phyloP scores from a whole-genome alignment of 64 coral and sea anemone species.

The Acropora tenuis region DNA sequence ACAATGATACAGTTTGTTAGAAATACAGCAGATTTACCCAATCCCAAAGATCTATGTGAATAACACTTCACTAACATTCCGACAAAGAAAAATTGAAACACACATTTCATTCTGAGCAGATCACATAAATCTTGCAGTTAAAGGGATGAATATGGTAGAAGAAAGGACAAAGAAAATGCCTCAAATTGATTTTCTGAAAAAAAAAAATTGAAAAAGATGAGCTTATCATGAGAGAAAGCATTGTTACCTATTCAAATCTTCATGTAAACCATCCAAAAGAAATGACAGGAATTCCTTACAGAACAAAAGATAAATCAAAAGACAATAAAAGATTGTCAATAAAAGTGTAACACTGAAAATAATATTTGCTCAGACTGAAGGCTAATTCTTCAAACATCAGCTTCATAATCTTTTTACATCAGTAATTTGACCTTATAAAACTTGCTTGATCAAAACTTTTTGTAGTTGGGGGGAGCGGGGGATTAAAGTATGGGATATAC shows the following conservation, averaged over 20 bases:
- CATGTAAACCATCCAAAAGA: conserved; percentile 95
- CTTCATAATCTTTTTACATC: too few relatives aligned
- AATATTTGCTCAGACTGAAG: too few relatives aligned
- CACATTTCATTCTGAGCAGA: too few relatives aligned
- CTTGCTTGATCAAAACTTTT: too few relatives aligned
- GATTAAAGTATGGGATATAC: too few relatives aligned
- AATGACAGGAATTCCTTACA: conserved; percentile 95
- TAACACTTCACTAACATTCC: too few relatives aligned
- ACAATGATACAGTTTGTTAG: not conserved
- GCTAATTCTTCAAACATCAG: too few relatives aligned
- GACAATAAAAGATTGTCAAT: not conserved
- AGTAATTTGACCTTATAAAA: too few relatives aligned
- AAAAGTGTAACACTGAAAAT: not conserved
- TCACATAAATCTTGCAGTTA: too few relatives aligned
- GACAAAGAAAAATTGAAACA: too few relatives aligned
- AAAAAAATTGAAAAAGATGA: not conserved
- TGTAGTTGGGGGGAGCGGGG: too few relatives aligned
- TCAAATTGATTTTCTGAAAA: not conserved
- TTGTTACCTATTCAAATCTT: conserved; percentile 94
- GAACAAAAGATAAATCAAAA: conserved; percentile 1
- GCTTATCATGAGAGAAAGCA: not conserved
- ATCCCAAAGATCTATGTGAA: not conserved
- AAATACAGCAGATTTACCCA: not conserved
- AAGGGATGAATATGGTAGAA: too few relatives aligned
- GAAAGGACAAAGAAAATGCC: not conserved